Base-by-base conservation (phyloP, 1,140 invertebrate species). In the Anoplolepis gracilipes region DNA sequence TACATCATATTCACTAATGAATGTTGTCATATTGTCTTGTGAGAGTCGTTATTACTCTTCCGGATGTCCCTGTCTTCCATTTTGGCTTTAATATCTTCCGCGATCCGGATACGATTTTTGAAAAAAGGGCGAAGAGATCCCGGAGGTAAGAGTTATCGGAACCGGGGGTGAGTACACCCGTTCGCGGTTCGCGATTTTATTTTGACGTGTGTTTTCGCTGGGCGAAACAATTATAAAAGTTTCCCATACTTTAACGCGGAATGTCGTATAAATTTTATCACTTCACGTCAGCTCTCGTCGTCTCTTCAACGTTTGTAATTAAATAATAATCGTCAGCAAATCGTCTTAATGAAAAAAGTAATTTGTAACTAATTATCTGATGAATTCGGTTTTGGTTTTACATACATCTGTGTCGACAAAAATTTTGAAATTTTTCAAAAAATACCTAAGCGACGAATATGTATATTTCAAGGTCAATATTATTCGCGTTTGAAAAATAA, bases 1-100 rank as follows among this genome's bases (percentile, higher is more conserved):
- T 67, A 86, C 72, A 64, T 84, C 88, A 89, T 88, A 57, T 88
- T 88, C 87, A 77, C 88, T 88, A 88, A 89, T 75, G 87, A 88
- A 65, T 73, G 88, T 89, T 85, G 69, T 89, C 70, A 49, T 81
- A 85, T 78, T 77, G 73, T 85, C 84, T 70, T 76, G 30, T 61
- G 84, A 89, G 84, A 89, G 53, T 88, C 84, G 42, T 86, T 77
- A 78, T 72, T 82, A 82, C 55, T 49, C 46, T 82, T 84, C 59
- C 84, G 82, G 62, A 22, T 75, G 39, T 53, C 55, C 25, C 25
- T 13, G n/a, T 85, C 62, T 33, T 33, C 25, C 25, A 10, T 57
- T 49, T 49, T 55, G 33, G 13, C 78, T 57, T 77, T 49, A 36
- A 55, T 84, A 30, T 57, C n/a, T 55, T 30, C 49, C 30, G 16